Percentiles rank a stretch among this genome's conserved stretches.
Conservation (phyloP, 2,113 vertebrate species). For the Crotalus helleri region DNA sequence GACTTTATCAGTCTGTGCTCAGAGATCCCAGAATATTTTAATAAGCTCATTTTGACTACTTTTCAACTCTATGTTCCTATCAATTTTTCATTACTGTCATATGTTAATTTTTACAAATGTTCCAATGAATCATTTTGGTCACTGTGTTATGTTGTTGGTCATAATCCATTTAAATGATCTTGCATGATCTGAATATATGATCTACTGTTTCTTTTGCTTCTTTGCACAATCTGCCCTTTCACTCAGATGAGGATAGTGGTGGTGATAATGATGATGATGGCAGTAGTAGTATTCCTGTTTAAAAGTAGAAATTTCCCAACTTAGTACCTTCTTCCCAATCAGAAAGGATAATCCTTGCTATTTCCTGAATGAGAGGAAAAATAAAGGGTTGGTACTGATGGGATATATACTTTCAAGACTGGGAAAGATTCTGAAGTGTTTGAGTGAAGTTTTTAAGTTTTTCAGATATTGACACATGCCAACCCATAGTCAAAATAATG, state of each 20-base stretch:
- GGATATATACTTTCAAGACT: not conserved
- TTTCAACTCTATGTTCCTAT: too few species aligned
- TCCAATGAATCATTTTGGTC: too few species aligned
- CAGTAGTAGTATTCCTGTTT: not conserved
- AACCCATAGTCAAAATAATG: not conserved
- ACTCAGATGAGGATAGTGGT: not conserved
- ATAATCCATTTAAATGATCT: too few species aligned
- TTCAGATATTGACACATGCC: not conserved
- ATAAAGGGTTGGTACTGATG: not conserved
- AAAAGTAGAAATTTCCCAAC: not conserved
- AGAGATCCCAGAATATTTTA: too few species aligned
- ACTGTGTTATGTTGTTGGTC: too few species aligned
- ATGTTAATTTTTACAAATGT: too few species aligned
- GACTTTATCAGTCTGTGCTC: too few species aligned
- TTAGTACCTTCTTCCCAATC: not conserved
- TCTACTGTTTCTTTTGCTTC: too few species aligned
- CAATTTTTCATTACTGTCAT: too few species aligned
- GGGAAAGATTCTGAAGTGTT: not conserved
- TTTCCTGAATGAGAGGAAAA: not conserved
- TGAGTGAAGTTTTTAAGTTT: not conserved
- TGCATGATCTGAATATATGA: too few species aligned
- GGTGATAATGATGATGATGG: not conserved
- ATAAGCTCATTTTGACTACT: too few species aligned
- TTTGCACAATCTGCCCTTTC: not conserved
- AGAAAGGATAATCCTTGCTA: fast-evolving